These are phyloP conservation scores for Florisuga fusca DNA, from an alignment of 2,797 vertebrate genomes.

Conservation along the genomic window DNA sequence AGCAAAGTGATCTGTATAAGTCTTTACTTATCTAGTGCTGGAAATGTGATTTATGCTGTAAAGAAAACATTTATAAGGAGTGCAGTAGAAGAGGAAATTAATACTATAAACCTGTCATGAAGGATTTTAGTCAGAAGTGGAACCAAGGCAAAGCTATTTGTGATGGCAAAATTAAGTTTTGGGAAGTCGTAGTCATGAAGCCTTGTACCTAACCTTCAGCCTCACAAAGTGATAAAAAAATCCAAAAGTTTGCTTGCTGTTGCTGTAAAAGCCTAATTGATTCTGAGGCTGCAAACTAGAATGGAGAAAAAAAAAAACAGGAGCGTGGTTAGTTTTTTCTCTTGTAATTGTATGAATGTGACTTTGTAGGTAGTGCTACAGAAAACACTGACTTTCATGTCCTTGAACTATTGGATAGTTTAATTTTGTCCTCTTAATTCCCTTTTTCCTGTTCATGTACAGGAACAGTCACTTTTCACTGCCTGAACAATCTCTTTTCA, in stretches of 20 bases:
- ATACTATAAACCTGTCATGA: conserved; percentile 79
- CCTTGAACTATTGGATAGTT: background rate
- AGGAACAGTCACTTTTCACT: background rate
- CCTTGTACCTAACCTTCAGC: conserved; percentile 23
- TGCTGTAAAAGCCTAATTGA: background rate
- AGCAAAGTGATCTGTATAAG: background rate
- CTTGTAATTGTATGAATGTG: background rate
- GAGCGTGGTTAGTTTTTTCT: background rate
- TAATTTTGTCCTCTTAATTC: background rate
- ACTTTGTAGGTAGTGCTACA: background rate
- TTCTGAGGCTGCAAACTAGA: background rate
- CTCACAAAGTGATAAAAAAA: background rate
- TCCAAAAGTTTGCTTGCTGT: background rate
- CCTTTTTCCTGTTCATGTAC: background rate
- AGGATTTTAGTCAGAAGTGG: conserved; percentile 75
- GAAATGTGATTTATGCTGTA: conserved; percentile 73
- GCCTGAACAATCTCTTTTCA: background rate
- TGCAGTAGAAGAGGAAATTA: conserved; percentile 73
- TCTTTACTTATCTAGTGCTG: conserved; percentile 9
- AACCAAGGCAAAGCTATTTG: conserved; percentile 48
- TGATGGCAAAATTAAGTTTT: background rate
- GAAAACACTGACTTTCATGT: background rate
- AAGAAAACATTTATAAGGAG: conserved; percentile 73
- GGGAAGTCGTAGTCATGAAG: conserved; percentile 9
- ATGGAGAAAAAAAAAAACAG: background rate